Conservation (phyloP, 2,888 invertebrate genomes). For the Tetragnatha montana region DNA sequence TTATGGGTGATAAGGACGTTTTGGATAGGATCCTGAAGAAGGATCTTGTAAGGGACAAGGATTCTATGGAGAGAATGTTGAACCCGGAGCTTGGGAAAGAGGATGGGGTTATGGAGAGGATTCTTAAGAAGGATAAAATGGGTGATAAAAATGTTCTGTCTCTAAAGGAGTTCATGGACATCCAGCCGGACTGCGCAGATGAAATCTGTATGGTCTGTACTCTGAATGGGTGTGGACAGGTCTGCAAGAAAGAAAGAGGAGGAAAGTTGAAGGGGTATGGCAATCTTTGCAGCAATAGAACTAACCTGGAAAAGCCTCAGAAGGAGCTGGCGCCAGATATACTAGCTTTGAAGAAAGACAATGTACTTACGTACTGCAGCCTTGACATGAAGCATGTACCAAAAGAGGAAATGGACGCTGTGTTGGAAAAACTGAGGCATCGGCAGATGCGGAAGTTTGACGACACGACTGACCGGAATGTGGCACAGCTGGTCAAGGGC, state of each 20-base stretch:
- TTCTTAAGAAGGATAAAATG: too few relatives aligned
- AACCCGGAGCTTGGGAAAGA: too few relatives aligned
- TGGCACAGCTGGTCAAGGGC: constrained; percentile 26
- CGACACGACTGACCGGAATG: neutral
- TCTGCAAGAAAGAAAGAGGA: neutral
- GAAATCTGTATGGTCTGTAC: too few relatives aligned
- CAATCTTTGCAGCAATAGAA: neutral
- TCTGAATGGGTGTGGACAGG: constrained; percentile 1
- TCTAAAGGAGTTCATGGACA: too few relatives aligned
- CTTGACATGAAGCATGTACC: constrained; percentile 45
- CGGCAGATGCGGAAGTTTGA: constrained; percentile 11
- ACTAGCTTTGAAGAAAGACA: constrained; percentile 17
- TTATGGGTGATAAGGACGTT: too few relatives aligned
- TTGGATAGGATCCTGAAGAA: too few relatives aligned
- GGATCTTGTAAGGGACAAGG: too few relatives aligned
- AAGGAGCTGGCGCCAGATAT: constrained; percentile 5
- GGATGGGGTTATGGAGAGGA: too few relatives aligned
- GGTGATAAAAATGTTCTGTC: too few relatives aligned
- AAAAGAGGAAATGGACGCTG: constrained; percentile 56
- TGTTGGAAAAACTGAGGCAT: constrained; percentile 47
- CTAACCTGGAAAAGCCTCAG: too few relatives aligned
- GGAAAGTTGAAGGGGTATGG: constrained; percentile 24
- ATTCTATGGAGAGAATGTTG: too few relatives aligned
- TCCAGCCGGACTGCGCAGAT: too few relatives aligned
- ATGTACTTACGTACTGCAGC: constrained; percentile 21